phyloP scores from a whole-genome alignment of 2,797 vertebrate genomes.

The Diglossa cyanea region DNA sequence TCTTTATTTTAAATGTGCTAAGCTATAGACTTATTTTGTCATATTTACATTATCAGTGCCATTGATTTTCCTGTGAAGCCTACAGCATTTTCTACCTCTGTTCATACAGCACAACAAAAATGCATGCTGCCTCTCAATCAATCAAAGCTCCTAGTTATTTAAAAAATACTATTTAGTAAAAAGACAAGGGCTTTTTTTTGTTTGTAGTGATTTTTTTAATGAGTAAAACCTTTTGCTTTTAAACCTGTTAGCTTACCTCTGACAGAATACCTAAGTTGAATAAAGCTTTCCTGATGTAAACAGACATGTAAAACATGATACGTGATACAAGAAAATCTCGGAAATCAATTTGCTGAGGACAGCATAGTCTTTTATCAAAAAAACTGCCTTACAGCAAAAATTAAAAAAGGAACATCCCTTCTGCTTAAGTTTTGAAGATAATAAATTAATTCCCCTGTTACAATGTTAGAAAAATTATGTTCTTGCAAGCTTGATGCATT shows the following conservation, averaged over 20 bases:
- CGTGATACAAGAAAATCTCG: neutral
- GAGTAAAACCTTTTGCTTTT: neutral
- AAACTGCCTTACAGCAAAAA: neutral
- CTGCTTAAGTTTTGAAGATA: neutral
- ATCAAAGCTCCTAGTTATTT: neutral
- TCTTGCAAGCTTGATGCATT: neutral
- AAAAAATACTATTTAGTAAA: neutral
- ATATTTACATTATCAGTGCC: neutral
- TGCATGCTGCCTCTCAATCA: neutral
- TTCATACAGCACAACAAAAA: neutral
- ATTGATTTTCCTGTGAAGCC: neutral
- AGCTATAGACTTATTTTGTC: neutral
- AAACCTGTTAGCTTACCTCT: neutral
- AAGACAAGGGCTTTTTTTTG: neutral
- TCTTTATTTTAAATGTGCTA: neutral
- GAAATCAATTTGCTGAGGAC: neutral
- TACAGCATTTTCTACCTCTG: neutral
- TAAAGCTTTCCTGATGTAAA: neutral
- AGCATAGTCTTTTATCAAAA: neutral
- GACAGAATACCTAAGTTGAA: neutral
- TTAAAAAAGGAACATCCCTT: neutral
- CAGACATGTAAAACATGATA: neutral
- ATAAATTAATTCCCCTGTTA: neutral
- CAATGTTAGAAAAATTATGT: neutral
- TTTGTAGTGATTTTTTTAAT: neutral